A percentile compares a stretch with the other conserved stretches of the same genome.
phyloP scores from a whole-genome alignment of 2,797 vertebrate species.

The Malacoctenus gilli region DNA sequence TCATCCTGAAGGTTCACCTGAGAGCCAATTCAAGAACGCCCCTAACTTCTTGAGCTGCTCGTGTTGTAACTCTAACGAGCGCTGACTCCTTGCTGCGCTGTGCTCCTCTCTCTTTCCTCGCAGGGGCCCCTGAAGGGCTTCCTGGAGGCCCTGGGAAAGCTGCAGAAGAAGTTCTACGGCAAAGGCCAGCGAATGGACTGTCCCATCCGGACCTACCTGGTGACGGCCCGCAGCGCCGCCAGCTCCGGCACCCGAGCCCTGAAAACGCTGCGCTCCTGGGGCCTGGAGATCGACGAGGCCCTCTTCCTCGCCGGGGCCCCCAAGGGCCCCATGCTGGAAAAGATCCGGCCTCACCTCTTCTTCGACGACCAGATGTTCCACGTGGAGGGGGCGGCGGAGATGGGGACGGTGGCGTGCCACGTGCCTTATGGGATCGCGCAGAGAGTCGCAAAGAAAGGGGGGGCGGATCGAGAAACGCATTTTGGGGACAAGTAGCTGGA shows the following conservation, averaged over 20 bases:
- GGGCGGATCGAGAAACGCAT: slow-evolving; percentile 45
- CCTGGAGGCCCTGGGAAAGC: slow-evolving; percentile 69
- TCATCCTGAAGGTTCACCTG: too few species aligned
- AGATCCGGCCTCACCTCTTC: slow-evolving; percentile 94
- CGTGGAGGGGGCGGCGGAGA: slow-evolving; percentile 88
- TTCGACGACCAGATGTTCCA: slow-evolving; percentile 98
- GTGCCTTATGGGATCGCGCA: slow-evolving; percentile 87
- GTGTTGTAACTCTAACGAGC: too few species aligned
- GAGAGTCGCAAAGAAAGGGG: slow-evolving; percentile 59
- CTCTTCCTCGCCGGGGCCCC: slow-evolving; percentile 94
- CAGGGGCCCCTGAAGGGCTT: slow-evolving; percentile 74
- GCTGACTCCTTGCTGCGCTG: background rate
- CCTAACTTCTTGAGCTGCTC: too few species aligned
- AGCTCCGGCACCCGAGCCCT: slow-evolving; percentile 92
- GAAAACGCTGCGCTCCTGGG: slow-evolving; percentile 94
- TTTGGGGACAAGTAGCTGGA: slow-evolving; percentile 35
- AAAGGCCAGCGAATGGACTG: slow-evolving; percentile 79
- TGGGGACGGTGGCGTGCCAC: slow-evolving; percentile 91
- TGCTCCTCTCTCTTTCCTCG: slow-evolving; percentile 56
- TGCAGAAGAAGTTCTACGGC: slow-evolving; percentile 71
- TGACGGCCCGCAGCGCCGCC: slow-evolving; percentile 92
- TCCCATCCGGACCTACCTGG: slow-evolving; percentile 94
- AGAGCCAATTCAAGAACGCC: too few species aligned
- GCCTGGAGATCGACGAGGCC: slow-evolving; percentile 93
- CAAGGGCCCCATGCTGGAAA: slow-evolving; percentile 92